Percentiles rank a stretch among this genome's conserved stretches.
Evolutionary conservation across 2,113 vertebrate genomes (phyloP).

Genomic region (Anguilla rostrata): DNA sequence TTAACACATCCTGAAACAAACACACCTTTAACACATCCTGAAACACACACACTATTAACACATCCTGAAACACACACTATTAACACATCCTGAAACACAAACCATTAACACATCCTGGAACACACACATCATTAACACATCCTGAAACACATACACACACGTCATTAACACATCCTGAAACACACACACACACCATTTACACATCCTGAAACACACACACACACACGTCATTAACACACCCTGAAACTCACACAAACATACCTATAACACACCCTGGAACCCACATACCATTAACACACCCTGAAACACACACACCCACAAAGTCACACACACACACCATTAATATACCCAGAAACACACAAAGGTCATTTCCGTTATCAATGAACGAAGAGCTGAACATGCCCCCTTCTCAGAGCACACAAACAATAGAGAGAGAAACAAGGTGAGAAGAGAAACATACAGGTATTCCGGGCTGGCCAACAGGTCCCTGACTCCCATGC

Average conservation of each 20-base stretch:
- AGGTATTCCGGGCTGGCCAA: conserved; percentile 74
- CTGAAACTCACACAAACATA: conserved; percentile 21
- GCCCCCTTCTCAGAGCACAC: background rate
- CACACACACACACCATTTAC: background rate
- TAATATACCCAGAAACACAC: conserved; percentile 43
- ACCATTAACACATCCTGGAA: background rate
- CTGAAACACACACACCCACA: background rate
- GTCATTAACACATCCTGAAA: background rate
- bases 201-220: background rate
- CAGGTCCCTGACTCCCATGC: conserved; percentile 78
- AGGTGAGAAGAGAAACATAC: conserved; percentile 62
- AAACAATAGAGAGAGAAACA: background rate
- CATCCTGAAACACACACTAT: background rate
- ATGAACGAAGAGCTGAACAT: too few relatives aligned
- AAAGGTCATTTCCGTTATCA: conserved; percentile 64
- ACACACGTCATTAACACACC: background rate
- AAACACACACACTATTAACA: background rate
- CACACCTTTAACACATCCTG: background rate
- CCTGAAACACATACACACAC: conserved; percentile 16
- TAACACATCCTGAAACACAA: background rate
- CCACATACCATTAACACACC: background rate
- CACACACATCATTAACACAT: background rate
- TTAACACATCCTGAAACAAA: conserved; percentile 16
- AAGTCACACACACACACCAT: too few relatives aligned
- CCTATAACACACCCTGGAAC: background rate